Conservation (phyloP, 2,113 vertebrate species). For the Grammomys surdaster region DNA sequence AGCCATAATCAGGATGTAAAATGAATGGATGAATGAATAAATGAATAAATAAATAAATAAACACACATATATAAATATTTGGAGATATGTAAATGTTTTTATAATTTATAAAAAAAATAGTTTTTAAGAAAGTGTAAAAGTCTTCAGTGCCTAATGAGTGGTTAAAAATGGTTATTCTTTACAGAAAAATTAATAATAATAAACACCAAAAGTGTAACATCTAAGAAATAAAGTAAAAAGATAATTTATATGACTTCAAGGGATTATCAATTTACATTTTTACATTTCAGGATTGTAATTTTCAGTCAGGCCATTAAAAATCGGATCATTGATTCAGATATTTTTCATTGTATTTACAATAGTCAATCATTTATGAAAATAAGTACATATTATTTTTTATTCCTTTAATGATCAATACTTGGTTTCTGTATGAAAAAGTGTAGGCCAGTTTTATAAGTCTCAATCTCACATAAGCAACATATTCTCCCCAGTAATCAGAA, state of each 20-base stretch:
- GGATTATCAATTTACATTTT: background rate
- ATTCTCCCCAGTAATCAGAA: background rate
- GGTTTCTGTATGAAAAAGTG: background rate
- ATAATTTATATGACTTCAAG: background rate
- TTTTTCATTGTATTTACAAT: constrained; percentile 53
- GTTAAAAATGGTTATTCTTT: background rate
- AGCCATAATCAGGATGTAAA: background rate
- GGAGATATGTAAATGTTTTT: background rate
- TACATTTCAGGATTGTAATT: background rate
- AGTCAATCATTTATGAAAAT: constrained; percentile 11
- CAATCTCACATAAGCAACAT: constrained; percentile 18
- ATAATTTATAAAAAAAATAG: background rate
- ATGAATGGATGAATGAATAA: background rate
- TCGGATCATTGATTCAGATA: background rate
- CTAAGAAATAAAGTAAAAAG: background rate
- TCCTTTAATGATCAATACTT: constrained; percentile 38
- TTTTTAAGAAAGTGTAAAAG: background rate
- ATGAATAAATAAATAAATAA: background rate
- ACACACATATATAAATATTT: background rate
- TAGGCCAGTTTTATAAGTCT: background rate
- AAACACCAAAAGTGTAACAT: background rate
- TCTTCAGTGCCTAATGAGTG: background rate
- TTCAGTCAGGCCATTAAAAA: constrained; percentile 11
- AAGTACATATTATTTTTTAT: background rate
- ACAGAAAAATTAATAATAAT: background rate